Percentiles rank a stretch among this genome's conserved stretches.
Conservation (phyloP, 1,140 invertebrate species). For the Dendroctonus ponderosae region DNA sequence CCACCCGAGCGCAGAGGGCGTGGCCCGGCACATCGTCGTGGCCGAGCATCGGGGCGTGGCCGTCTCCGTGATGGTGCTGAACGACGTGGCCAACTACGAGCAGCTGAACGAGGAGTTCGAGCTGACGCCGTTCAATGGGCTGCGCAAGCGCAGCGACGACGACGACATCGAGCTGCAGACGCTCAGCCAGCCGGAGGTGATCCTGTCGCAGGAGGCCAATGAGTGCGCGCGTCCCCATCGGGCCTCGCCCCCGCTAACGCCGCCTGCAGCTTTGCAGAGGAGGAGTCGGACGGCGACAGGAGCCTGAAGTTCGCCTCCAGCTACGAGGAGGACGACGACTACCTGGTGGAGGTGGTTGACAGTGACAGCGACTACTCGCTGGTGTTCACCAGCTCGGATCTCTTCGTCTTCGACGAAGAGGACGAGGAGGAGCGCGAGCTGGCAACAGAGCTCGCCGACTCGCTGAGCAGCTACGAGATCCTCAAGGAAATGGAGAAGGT, state of each 20-base stretch:
- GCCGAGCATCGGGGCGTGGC: conserved; percentile 55
- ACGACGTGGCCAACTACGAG: conserved; percentile 45
- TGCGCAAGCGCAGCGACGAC: conserved; percentile 52
- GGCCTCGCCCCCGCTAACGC: no score
- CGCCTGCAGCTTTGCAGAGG: no score
- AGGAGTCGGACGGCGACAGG: no score
- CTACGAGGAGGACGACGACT: conserved; percentile 19
- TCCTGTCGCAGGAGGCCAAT: neutral
- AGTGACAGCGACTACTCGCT: conserved; percentile 27
- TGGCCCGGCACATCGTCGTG: conserved; percentile 48
- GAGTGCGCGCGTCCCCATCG: neutral
- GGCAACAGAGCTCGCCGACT: neutral
- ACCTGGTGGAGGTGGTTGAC: conserved; percentile 6
- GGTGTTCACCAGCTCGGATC: conserved; percentile 23
- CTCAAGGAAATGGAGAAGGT: conserved; percentile 26
- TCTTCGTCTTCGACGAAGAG: conserved; percentile 26
- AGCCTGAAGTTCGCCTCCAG: neutral
- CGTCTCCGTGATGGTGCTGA: conserved; percentile 64
- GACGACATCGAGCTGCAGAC: conserved; percentile 28
- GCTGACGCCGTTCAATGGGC: conserved; percentile 62
- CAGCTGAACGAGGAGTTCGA: conserved; percentile 69
- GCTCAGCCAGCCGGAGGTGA: conserved; percentile 14
- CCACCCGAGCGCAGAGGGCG: conserved; percentile 39
- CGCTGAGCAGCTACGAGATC: conserved; percentile 16
- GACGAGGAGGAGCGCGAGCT: conserved; percentile 10